Percentiles rank a stretch among this genome's conserved stretches.
Evolutionary conservation across 1,140 invertebrate genomes (phyloP).

Genomic region (Rhyacophila brunnea): DNA sequence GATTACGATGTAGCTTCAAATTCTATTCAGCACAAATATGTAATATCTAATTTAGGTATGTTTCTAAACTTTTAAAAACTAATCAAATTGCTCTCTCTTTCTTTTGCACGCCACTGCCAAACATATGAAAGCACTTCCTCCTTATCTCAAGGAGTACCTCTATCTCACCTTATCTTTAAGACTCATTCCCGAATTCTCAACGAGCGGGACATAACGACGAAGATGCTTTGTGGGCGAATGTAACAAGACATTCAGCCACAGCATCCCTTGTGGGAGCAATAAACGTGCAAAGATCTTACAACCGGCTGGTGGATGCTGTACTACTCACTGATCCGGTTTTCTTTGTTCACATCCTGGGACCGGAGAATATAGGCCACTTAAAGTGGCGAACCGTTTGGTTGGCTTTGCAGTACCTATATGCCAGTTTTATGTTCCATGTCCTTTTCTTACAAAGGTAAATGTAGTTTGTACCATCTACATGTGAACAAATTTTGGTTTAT

Average conservation of each 20-base stretch:
- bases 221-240: constrained; percentile 14
- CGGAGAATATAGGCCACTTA: not conserved
- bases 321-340: not conserved
- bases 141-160: constrained; percentile 16
- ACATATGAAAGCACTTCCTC: not conserved
- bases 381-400: too few species aligned
- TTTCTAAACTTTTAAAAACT: too few species aligned
- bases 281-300: constrained; percentile 19
- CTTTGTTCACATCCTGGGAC: not conserved
- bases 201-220: constrained; percentile 14
- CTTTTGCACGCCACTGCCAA: too few species aligned
- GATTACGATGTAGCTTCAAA: too few species aligned
- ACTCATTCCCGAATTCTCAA: constrained; percentile 25
- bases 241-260: not conserved
- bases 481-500: too few species aligned
- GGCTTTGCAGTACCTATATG: too few species aligned
- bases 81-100: too few species aligned
- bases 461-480: too few species aligned
- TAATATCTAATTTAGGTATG: too few species aligned
- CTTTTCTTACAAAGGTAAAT: too few species aligned
- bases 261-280: constrained; percentile 24
- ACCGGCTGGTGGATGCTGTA: not conserved
- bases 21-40: too few species aligned
- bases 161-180: constrained; percentile 27
- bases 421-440: too few species aligned